These are phyloP conservation scores for Parauchenoglanis ngamensis DNA, from an alignment of 2,797 vertebrate species.

Conservation along the genomic window DNA sequence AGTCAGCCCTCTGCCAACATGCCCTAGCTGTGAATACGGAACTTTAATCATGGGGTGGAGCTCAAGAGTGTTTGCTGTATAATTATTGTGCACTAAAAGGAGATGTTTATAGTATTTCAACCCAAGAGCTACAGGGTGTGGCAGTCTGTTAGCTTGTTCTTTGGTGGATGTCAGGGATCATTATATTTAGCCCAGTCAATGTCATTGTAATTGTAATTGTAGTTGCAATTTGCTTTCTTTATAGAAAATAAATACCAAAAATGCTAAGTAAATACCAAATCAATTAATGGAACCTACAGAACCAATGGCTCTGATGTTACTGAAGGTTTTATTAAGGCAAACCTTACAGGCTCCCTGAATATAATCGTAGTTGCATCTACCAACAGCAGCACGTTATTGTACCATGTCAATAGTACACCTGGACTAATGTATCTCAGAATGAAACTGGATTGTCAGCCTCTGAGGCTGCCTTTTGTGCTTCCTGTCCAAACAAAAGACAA, in stretches of 20 bases:
- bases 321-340: background rate
- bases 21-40: constrained; percentile 12
- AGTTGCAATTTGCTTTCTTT: background rate
- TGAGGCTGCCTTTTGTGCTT: background rate
- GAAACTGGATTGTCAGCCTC: background rate
- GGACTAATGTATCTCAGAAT: constrained; percentile 4
- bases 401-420: background rate
- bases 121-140: constrained; percentile 11
- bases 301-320: background rate
- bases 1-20: background rate
- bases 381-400: background rate
- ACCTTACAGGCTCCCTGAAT: background rate
- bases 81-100: constrained; percentile 23
- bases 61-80: background rate
- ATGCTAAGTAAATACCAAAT: background rate
- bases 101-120: constrained; percentile 12
- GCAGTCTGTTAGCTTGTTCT: constrained; percentile 9
- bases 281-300: background rate
- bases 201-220: background rate
- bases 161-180: constrained; percentile 8
- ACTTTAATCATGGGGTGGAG: constrained; percentile 29
- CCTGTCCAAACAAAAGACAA: background rate
- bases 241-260: background rate
- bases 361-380: background rate
- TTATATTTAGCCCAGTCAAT: constrained; percentile 1